Evolutionary conservation across 2,797 vertebrate genomes (phyloP).

Genomic region (Hippopotamyrus pictus): DNA sequence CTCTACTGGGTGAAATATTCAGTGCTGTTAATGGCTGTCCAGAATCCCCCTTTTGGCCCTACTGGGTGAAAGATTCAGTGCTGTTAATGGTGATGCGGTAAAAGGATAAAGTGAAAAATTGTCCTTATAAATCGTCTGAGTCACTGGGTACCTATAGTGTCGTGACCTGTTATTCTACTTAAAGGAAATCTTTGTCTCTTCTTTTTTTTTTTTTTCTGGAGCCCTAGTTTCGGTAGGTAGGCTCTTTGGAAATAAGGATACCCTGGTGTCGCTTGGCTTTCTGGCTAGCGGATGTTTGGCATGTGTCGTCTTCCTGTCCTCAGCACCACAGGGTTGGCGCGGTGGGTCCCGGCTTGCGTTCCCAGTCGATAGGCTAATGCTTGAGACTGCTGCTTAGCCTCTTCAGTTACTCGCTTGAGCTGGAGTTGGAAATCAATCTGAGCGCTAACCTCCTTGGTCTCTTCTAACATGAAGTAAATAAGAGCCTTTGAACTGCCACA

Average conservation of each 20-base stretch:
- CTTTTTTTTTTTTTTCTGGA: neutral
- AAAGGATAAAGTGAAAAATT: neutral
- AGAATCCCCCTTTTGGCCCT: neutral
- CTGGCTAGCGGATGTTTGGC: neutral
- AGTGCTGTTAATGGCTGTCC: neutral
- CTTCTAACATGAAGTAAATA: neutral
- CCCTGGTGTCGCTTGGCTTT: neutral
- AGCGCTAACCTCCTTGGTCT: neutral
- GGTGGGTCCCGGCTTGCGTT: constrained; percentile 52
- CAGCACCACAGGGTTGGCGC: constrained; percentile 54
- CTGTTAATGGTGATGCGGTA: neutral
- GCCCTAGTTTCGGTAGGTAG: neutral
- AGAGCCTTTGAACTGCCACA: neutral
- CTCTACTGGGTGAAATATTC: neutral
- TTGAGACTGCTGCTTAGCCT: neutral
- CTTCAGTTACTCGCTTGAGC: neutral
- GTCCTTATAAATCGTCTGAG: neutral
- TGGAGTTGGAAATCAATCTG: neutral
- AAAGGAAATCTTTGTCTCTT: neutral
- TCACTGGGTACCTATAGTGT: neutral
- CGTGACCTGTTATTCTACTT: neutral
- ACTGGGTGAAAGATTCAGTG: neutral
- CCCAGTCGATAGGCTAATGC: constrained; percentile 57
- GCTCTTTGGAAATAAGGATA: neutral
- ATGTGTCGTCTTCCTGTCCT: constrained; percentile 44